Evolutionary conservation across 2,888 invertebrate species (phyloP).

Genomic region (Trisateles emortualis): DNA sequence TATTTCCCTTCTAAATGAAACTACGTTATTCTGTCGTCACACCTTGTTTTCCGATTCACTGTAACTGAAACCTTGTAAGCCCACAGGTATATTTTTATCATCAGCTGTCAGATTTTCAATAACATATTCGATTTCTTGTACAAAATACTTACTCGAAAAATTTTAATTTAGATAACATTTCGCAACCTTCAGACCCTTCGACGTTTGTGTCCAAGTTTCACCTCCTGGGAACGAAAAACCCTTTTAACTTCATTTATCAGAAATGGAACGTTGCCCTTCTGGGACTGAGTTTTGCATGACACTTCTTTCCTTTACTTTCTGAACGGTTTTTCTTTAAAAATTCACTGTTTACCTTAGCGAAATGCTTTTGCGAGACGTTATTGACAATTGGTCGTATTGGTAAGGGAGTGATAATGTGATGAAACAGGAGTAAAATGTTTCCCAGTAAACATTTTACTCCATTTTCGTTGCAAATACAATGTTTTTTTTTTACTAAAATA

Average conservation of each 20-base stretch:
- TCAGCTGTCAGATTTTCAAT: slow-evolving; percentile 23
- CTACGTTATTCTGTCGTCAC: slow-evolving; percentile 24
- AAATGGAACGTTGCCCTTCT: slow-evolving; percentile 66
- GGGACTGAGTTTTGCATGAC: slow-evolving; percentile 71
- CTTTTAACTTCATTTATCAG: slow-evolving; percentile 78
- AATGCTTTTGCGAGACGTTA: slow-evolving; percentile 28
- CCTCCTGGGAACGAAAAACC: slow-evolving; percentile 57
- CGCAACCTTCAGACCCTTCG: slow-evolving; percentile 32
- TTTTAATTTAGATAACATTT: slow-evolving; percentile 58
- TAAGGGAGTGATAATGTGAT: slow-evolving; percentile 16
- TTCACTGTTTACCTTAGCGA: slow-evolving; percentile 31
- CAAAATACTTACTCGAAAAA: slow-evolving; percentile 34
- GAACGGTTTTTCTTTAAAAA: slow-evolving; percentile 29
- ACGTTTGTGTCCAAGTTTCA: slow-evolving; percentile 54
- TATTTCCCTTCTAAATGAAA: too few species aligned
- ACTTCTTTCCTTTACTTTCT: slow-evolving; percentile 53
- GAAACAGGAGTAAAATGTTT: slow-evolving; percentile 2
- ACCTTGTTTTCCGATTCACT: slow-evolving; percentile 29
- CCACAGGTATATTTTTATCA: slow-evolving; percentile 5
- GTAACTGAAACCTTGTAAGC: neutral
- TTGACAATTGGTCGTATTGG: slow-evolving; percentile 33
- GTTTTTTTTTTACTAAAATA: too few species aligned
- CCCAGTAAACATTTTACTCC: too few species aligned
- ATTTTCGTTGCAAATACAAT: slow-evolving; percentile 8
- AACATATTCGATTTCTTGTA: slow-evolving; percentile 20